Evolutionary conservation across 2,113 vertebrate species (phyloP).

Genomic region (Brachyistius frenatus): DNA sequence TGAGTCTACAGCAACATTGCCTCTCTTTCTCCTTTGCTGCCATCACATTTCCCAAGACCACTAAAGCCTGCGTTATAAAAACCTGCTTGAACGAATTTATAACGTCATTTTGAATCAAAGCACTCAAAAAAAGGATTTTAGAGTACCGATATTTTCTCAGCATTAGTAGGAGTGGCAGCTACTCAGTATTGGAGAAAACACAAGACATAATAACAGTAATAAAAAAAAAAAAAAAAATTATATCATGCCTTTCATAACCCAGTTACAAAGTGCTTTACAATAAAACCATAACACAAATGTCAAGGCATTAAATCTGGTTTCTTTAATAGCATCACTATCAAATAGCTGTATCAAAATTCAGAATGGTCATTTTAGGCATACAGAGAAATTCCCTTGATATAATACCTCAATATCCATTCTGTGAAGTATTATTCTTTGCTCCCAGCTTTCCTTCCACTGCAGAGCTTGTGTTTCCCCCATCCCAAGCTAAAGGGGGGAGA

Average conservation of each 20-base stretch:
- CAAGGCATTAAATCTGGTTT: not conserved
- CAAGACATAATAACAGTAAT: not conserved
- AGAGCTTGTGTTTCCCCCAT: slow-evolving; percentile 48
- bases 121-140: not conserved
- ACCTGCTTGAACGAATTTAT: too few species aligned
- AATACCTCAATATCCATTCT: slow-evolving; percentile 10
- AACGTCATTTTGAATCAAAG: too few species aligned
- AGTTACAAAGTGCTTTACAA: too few species aligned
- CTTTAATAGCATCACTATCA: slow-evolving; percentile 9
- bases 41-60: too few species aligned
- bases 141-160: not conserved
- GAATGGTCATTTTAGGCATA: slow-evolving; percentile 1
- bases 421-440: slow-evolving; percentile 38
- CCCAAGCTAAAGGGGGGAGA: slow-evolving; percentile 77
- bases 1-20: too few species aligned
- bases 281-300: not conserved
- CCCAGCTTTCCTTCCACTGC: slow-evolving; percentile 36
- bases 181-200: not conserved
- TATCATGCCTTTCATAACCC: too few species aligned
- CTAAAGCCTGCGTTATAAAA: too few species aligned
- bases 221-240: too few species aligned
- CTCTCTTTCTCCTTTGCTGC: too few species aligned
- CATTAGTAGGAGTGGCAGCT: not conserved
- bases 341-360: slow-evolving; percentile 7
- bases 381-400: slow-evolving; percentile 22